Conservation (phyloP, 2,113 vertebrate genomes). For the Bubo scandiacus region DNA sequence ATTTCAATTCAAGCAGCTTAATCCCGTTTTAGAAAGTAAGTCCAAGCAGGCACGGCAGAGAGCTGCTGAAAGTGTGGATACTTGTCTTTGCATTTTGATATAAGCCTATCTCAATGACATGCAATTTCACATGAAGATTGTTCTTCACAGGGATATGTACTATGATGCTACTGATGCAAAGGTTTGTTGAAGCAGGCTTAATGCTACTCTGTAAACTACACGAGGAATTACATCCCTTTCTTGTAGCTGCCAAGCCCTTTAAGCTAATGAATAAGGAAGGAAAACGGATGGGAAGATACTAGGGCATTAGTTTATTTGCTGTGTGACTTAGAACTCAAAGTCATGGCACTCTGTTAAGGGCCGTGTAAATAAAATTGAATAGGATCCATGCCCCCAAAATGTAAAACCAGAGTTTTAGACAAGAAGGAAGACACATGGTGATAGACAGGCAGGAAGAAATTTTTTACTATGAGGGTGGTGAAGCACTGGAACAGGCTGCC, state of each 20-base stretch:
- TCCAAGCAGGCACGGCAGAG: neutral
- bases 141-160: neutral
- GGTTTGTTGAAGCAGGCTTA: neutral
- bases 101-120: neutral
- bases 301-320: neutral
- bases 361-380: neutral
- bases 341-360: neutral
- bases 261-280: conserved; percentile 27
- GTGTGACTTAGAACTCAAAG: neutral
- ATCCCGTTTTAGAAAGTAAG: conserved; percentile 6
- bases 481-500: neutral
- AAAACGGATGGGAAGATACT: neutral
- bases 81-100: neutral
- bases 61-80: neutral
- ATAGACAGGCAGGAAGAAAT: neutral
- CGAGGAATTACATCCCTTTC: neutral
- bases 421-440: neutral
- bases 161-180: neutral
- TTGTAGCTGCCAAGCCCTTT: conserved; percentile 35
- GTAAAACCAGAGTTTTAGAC: neutral
- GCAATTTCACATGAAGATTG: neutral
- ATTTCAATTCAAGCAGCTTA: conserved; percentile 24
- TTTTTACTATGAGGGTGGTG: neutral
- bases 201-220: neutral
- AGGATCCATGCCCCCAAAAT: neutral